A percentile compares a stretch with the other conserved stretches of the same genome.
These are phyloP conservation scores for Microcebus murinus DNA, from an alignment of 2,113 vertebrate species.

Conservation along the genomic window DNA sequence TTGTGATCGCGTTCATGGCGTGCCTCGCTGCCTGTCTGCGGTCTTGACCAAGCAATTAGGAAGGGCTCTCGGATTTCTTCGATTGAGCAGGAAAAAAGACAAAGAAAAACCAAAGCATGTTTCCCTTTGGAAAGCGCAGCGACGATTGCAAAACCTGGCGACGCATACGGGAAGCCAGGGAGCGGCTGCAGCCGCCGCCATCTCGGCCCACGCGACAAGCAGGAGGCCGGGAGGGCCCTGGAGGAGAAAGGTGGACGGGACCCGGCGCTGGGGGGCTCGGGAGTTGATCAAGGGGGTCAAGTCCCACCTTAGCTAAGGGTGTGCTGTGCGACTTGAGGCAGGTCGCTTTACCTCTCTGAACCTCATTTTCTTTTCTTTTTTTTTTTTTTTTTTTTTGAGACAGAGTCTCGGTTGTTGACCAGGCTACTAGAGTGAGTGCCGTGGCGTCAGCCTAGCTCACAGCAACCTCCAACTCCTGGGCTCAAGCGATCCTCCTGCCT, in stretches of 20 bases:
- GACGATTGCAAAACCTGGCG: constrained; percentile 23
- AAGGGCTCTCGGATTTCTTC: constrained; percentile 16
- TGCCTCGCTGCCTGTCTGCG: neutral
- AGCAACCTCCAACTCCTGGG: too few relatives aligned
- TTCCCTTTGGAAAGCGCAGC: constrained; percentile 25
- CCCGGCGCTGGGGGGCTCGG: neutral
- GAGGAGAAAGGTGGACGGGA: neutral
- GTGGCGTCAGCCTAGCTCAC: too few relatives aligned
- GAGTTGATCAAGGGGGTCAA: neutral
- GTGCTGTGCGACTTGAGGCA: neutral
- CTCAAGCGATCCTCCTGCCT: too few relatives aligned
- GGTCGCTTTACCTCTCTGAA: neutral
- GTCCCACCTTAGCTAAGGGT: neutral
- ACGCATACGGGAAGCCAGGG: neutral
- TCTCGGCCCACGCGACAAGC: neutral
- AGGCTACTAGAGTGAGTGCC: too few relatives aligned
- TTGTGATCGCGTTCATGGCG: neutral
- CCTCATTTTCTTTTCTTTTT: neutral
- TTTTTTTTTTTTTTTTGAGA: too few relatives aligned
- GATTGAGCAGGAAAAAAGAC: neutral
- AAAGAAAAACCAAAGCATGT: constrained; percentile 5
- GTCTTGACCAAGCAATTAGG: neutral
- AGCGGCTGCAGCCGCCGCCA: neutral
- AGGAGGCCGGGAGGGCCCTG: neutral
- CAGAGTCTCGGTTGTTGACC: too few relatives aligned